These are phyloP conservation scores for Drosophila sechellia DNA, from an alignment of 1,140 invertebrate species.

Conservation along the genomic window DNA sequence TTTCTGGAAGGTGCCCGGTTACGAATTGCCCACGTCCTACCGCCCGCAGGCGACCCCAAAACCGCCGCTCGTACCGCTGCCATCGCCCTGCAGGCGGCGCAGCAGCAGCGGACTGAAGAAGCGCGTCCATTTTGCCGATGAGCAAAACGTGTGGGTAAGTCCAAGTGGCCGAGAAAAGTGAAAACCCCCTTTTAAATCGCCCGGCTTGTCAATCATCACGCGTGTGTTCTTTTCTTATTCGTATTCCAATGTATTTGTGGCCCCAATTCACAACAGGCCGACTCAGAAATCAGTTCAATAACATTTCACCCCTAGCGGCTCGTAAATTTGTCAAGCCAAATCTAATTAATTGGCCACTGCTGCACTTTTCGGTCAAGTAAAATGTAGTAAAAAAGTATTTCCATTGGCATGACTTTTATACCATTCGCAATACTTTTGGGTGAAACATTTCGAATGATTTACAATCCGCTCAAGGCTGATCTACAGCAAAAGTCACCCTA, in stretches of 20 bases:
- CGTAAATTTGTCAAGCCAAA: slow-evolving; percentile 71
- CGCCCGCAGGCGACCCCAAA: neutral
- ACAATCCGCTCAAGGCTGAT: slow-evolving; percentile 1
- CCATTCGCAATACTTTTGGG: slow-evolving; percentile 5
- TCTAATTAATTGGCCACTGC: slow-evolving; percentile 78
- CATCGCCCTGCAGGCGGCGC: slow-evolving; percentile 45
- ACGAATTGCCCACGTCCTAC: slow-evolving; percentile 60
- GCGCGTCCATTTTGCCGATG: slow-evolving; percentile 75
- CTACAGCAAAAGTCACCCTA: slow-evolving; percentile 22
- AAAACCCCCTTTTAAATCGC: slow-evolving; percentile 9
- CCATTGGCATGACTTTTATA: slow-evolving; percentile 41
- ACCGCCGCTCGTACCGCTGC: neutral
- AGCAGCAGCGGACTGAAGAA: slow-evolving; percentile 77
- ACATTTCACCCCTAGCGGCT: slow-evolving; percentile 68
- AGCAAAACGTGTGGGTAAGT: slow-evolving; percentile 67
- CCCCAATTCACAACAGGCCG: slow-evolving; percentile 62
- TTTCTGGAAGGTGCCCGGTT: slow-evolving; percentile 87
- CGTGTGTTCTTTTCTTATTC: neutral
- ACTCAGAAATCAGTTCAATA: slow-evolving; percentile 78
- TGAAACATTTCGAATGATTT: slow-evolving; percentile 8
- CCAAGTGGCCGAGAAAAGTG: slow-evolving; percentile 11
- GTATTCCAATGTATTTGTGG: slow-evolving; percentile 17
- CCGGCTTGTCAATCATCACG: slow-evolving; percentile 68
- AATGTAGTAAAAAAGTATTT: slow-evolving; percentile 27
- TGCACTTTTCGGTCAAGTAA: slow-evolving; percentile 54